Percentiles rank a stretch among this genome's conserved stretches.
phyloP scores from a whole-genome alignment of 2,113 vertebrate genomes.

The Cairina moschata region DNA sequence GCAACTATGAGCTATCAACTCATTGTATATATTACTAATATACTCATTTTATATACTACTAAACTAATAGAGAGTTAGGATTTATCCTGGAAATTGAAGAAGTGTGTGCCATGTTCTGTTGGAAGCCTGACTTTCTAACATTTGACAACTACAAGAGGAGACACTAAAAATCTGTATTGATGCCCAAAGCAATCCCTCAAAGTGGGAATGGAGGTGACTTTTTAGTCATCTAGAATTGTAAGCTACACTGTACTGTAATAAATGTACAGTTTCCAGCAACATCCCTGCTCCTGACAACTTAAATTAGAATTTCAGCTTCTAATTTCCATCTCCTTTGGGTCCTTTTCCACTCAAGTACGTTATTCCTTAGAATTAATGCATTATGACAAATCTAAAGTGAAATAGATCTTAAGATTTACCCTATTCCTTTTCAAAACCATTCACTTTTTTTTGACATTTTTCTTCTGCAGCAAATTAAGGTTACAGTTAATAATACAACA shows the following conservation, averaged over 20 bases:
- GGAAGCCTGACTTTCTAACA: neutral
- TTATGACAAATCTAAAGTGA: neutral
- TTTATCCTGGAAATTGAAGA: neutral
- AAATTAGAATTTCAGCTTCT: neutral
- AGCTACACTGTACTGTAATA: constrained; percentile 25
- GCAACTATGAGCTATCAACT: neutral
- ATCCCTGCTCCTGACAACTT: neutral
- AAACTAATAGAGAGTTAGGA: neutral
- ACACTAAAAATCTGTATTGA: constrained; percentile 59
- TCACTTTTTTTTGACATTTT: neutral
- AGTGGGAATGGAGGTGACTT: constrained; percentile 34
- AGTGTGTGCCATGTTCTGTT: neutral
- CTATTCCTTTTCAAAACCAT: neutral
- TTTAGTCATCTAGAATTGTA: constrained; percentile 70
- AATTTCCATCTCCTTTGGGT: constrained; percentile 6
- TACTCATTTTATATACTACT: neutral
- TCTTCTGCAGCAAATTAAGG: neutral
- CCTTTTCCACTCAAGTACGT: neutral
- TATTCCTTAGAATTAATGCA: neutral
- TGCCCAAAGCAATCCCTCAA: constrained; percentile 25
- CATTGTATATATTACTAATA: neutral
- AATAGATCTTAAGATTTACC: neutral
- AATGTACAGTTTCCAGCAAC: constrained; percentile 4
- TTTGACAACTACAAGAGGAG: constrained; percentile 17
- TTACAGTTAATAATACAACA: neutral